These are phyloP conservation scores for Brachionus asplanchnoidis DNA, from an alignment of 1,140 invertebrate species.

Conservation along the genomic window DNA sequence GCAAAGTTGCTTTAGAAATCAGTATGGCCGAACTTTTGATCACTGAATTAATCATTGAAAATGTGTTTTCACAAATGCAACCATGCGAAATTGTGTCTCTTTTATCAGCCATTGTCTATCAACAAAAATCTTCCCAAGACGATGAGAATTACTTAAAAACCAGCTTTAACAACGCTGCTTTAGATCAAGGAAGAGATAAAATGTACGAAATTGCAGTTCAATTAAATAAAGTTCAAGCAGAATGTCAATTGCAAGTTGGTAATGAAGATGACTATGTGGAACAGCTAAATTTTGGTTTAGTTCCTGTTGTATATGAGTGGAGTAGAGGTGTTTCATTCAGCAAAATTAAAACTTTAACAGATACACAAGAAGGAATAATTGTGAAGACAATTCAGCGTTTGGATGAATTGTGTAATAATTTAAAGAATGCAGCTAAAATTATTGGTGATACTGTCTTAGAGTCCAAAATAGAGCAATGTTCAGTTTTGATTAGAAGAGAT, in stretches of 20 bases:
- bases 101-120: slow-evolving; percentile 83
- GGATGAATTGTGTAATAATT: slow-evolving; percentile 79
- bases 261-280: slow-evolving; percentile 61
- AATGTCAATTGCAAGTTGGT: slow-evolving; percentile 59
- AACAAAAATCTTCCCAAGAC: slow-evolving; percentile 65
- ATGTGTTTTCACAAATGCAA: slow-evolving; percentile 75
- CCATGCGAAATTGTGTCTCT: slow-evolving; percentile 86
- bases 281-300: slow-evolving; percentile 80
- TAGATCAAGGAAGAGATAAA: slow-evolving; percentile 59
- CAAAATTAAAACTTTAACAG: slow-evolving; percentile 8
- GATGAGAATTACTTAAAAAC: slow-evolving; percentile 39
- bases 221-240: slow-evolving; percentile 61
- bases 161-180: slow-evolving; percentile 30
- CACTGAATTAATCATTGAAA: slow-evolving; percentile 89
- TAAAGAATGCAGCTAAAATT: slow-evolving; percentile 80
- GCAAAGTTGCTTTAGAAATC: slow-evolving; percentile 90
- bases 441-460: slow-evolving; percentile 84
- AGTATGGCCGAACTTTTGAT: slow-evolving; percentile 84
- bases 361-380: slow-evolving; percentile 78
- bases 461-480: slow-evolving; percentile 91
- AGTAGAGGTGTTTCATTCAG: slow-evolving; percentile 61
- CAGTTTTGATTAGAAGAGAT: slow-evolving; percentile 84
- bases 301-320: slow-evolving; percentile 93
- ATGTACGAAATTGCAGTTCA: slow-evolving; percentile 59
- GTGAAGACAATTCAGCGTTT: slow-evolving; percentile 93